Conservation (phyloP, 1,140 invertebrate genomes). For the Lithobius niger region DNA sequence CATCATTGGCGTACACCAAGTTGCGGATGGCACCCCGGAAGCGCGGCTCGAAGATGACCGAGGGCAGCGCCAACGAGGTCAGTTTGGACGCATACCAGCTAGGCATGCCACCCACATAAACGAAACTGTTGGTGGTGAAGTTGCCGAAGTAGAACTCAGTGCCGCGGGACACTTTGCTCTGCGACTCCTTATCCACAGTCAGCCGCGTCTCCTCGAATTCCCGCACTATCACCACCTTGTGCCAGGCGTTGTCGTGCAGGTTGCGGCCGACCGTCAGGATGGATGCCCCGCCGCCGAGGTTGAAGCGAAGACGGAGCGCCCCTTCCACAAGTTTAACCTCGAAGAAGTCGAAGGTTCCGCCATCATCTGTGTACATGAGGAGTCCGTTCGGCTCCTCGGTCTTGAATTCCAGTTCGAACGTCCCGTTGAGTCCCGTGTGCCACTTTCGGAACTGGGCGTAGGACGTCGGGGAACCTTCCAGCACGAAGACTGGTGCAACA, state of each 20-base stretch:
- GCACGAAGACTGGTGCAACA: slow-evolving; percentile 20
- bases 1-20: slow-evolving; percentile 62
- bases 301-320: slow-evolving; percentile 68
- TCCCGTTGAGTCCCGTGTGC: slow-evolving; percentile 70
- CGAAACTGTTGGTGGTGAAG: slow-evolving; percentile 68
- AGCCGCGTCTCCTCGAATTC: slow-evolving; percentile 62
- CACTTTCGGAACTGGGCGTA: slow-evolving; percentile 83
- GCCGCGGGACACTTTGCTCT: slow-evolving; percentile 53
- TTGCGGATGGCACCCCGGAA: slow-evolving; percentile 72
- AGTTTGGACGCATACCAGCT: slow-evolving; percentile 73
- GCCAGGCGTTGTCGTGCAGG: slow-evolving; percentile 78
- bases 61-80: slow-evolving; percentile 63
- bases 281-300: slow-evolving; percentile 70
- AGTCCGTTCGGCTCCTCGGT: slow-evolving; percentile 78
- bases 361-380: slow-evolving; percentile 84
- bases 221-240: slow-evolving; percentile 64
- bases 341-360: slow-evolving; percentile 86
- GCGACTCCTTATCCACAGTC: slow-evolving; percentile 59
- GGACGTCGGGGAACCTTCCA: slow-evolving; percentile 66
- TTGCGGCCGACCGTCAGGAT: slow-evolving; percentile 72
- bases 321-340: slow-evolving; percentile 87
- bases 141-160: slow-evolving; percentile 77
- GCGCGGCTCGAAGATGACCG: slow-evolving; percentile 78
- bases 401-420: slow-evolving; percentile 82
- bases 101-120: slow-evolving; percentile 84